phyloP scores from a whole-genome alignment of 2,797 vertebrate species.

The Okamejei kenojei region DNA sequence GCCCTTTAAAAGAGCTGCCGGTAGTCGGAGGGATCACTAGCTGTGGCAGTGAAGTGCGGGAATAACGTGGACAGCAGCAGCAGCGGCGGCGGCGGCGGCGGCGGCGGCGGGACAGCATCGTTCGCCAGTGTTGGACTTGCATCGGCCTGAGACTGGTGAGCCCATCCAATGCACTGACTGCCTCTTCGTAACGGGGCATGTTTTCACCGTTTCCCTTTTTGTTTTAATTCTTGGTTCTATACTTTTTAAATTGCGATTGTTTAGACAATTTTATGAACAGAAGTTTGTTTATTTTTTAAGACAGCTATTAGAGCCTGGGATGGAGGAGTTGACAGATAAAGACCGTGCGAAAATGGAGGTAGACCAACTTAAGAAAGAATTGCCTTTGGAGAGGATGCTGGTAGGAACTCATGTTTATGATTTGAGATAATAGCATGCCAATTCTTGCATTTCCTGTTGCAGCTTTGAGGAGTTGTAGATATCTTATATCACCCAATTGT shows the following conservation, averaged over 20 bases:
- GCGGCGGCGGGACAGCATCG: background rate
- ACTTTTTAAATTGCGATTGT: background rate
- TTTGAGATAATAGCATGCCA: background rate
- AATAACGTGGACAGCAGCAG: background rate
- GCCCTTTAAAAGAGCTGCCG: conserved; percentile 67
- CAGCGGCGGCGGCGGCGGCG: background rate
- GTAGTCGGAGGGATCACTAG: conserved; percentile 52
- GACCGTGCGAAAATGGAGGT: conserved; percentile 88
- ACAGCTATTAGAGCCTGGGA: conserved; percentile 24
- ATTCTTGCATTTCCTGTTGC: background rate
- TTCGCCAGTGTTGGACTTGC: background rate
- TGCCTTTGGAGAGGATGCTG: conserved; percentile 78
- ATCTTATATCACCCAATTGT: background rate
- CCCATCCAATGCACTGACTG: too few relatives aligned
- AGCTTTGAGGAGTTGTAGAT: background rate
- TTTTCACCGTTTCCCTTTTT: background rate
- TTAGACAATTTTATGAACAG: background rate
- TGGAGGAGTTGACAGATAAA: conserved; percentile 83
- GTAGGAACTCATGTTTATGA: conserved; percentile 55
- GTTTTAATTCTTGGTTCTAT: background rate
- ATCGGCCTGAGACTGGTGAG: background rate
- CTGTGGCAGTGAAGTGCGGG: background rate
- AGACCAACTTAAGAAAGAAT: conserved; percentile 78
- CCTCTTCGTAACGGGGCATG: background rate
- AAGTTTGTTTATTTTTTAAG: conserved; percentile 19